Evolutionary conservation across 1,140 invertebrate species (phyloP).

Genomic region (Cylas formicarius): DNA sequence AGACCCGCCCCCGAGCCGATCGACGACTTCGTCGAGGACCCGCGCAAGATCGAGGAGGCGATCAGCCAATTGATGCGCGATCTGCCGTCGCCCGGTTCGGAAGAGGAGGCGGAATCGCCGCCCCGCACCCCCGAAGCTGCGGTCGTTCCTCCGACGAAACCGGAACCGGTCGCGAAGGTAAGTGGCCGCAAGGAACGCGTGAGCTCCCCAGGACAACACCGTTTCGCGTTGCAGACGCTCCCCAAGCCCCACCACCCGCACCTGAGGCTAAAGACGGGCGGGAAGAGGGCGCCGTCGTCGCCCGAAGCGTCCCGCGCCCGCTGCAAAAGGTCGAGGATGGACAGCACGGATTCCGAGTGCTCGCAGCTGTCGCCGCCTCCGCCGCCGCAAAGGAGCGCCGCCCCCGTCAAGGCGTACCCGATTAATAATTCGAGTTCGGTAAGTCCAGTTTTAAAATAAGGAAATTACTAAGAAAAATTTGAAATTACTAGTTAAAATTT

Average conservation of each 20-base stretch:
- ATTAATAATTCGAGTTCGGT: no score
- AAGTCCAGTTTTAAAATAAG: no score
- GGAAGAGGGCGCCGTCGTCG: slow-evolving; percentile 17
- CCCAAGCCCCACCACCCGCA: background rate
- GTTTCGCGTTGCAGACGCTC: background rate
- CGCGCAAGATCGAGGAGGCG: slow-evolving; percentile 55
- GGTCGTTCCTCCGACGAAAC: background rate
- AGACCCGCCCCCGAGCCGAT: slow-evolving; percentile 1
- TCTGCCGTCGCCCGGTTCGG: slow-evolving; percentile 41
- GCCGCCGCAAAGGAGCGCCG: no score
- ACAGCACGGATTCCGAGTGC: slow-evolving; percentile 14
- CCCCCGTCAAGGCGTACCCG: no score
- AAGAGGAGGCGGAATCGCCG: background rate
- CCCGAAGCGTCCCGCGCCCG: slow-evolving; percentile 12
- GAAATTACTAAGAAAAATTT: no score
- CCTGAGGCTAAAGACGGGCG: background rate
- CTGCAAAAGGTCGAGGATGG: slow-evolving; percentile 13
- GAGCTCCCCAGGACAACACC: background rate
- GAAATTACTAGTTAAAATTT: no score
- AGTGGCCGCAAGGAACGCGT: background rate
- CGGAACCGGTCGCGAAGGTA: background rate
- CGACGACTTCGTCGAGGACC: slow-evolving; percentile 53
- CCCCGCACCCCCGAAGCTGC: background rate
- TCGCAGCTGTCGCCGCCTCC: slow-evolving; percentile 13
- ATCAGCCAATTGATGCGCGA: slow-evolving; percentile 62